phyloP scores from a whole-genome alignment of 2,113 vertebrate species.

The Entelurus aequoreus region DNA sequence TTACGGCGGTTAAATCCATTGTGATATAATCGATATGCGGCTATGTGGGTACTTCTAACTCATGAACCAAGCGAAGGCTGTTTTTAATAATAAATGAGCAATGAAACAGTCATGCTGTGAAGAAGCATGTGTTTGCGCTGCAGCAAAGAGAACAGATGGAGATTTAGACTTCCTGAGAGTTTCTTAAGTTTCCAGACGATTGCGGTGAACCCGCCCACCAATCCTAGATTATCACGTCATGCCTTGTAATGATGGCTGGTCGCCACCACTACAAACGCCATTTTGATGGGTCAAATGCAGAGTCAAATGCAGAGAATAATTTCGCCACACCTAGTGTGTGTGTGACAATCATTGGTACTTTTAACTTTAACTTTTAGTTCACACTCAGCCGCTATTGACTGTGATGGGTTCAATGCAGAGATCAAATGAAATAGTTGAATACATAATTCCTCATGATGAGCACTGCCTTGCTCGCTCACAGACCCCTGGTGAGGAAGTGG shows the following conservation, averaged over 20 bases:
- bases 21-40: neutral
- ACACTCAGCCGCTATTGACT: neutral
- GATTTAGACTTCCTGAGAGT: constrained; percentile 56
- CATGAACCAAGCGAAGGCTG: neutral
- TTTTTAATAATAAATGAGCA: constrained; percentile 1
- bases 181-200: constrained; percentile 50
- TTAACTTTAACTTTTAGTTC: too few relatives aligned
- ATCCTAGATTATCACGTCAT: constrained; percentile 30
- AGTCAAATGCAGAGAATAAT: too few relatives aligned
- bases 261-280: neutral
- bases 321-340: too few relatives aligned
- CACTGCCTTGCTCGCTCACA: constrained; percentile 15
- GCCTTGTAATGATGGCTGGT: constrained; percentile 1
- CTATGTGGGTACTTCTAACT: neutral
- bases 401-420: too few relatives aligned
- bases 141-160: constrained; percentile 66
- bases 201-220: neutral
- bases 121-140: constrained; percentile 29
- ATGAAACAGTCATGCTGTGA: neutral
- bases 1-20: neutral
- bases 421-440: too few relatives aligned
- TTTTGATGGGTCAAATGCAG: neutral
- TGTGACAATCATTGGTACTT: too few relatives aligned
- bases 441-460: constrained; percentile 1
- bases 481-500: constrained; percentile 48